Evolutionary conservation across 2,888 invertebrate species (phyloP).

Genomic region (Apeira syringaria): DNA sequence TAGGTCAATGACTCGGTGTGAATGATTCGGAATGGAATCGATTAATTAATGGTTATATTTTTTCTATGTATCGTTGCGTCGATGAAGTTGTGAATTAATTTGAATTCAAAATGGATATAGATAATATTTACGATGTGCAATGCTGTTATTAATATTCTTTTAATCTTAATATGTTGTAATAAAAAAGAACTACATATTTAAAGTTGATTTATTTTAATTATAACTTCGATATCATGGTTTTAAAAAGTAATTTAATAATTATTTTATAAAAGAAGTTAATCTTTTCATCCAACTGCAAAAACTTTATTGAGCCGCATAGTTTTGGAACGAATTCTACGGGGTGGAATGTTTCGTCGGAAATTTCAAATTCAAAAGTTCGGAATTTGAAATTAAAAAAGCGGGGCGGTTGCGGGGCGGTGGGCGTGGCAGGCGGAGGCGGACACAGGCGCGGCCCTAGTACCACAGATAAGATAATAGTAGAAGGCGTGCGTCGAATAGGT

Average conservation of each 20-base stretch:
- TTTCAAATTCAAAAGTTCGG: constrained; percentile 60
- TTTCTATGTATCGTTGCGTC: constrained; percentile 14
- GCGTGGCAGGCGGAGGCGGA: constrained; percentile 48
- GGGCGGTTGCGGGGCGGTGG: constrained; percentile 54
- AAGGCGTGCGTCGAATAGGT: constrained; percentile 39
- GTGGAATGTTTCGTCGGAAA: constrained; percentile 58
- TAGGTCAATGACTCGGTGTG: constrained; percentile 15
- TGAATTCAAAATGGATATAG: background rate
- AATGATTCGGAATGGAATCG: constrained; percentile 15
- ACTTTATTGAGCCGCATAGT: constrained; percentile 45
- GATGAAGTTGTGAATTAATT: constrained; percentile 8
- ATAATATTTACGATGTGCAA: constrained; percentile 1
- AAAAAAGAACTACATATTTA: too few relatives aligned
- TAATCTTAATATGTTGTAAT: constrained; percentile 2
- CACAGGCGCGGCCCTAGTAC: constrained; percentile 45
- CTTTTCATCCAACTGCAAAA: constrained; percentile 21
- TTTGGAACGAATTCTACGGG: constrained; percentile 41
- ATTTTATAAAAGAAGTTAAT: too few relatives aligned
- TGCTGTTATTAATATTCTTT: constrained; percentile 3
- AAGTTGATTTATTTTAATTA: too few relatives aligned
- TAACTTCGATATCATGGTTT: too few relatives aligned
- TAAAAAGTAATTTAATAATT: too few relatives aligned
- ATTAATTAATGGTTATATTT: constrained; percentile 15
- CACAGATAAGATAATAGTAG: constrained; percentile 2
- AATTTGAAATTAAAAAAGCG: constrained; percentile 64